Evolutionary conservation across 23 tunicate genomes (phyloP), one percentile per base, ranked within the genome.

Genomic region (Trididemnum nubilum): DNA sequence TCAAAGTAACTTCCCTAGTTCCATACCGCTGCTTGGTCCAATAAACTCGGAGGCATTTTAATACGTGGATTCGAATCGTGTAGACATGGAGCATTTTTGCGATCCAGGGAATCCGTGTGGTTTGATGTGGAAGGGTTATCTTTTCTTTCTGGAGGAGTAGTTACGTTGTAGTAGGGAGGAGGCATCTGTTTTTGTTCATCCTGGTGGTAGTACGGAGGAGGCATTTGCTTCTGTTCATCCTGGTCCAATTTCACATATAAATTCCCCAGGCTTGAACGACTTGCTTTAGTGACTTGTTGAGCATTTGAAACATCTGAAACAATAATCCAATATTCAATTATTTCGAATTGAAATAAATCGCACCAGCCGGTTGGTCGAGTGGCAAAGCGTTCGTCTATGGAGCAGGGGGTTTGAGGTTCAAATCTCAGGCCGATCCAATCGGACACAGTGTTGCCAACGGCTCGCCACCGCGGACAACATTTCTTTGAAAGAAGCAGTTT

Each of bases 1-100:
- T n/a, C n/a, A n/a, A n/a, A n/a, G n/a, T n/a, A n/a, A n/a, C n/a
- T n/a, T n/a, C n/a, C n/a, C n/a, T n/a, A 61, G n/a, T 44, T 44
- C 32, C 86, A 60, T n/a, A 82, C 86, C 1, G 86, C 77, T 0
- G 67, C 39, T 35, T 82, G 78, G 69, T 71, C 64, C 24, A 50
- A 28, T 18, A 82, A 49, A 65, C 81, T 85, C 4, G 88, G 81
- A 19, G 88, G 76, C 18, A 64, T 65, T 28, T 39, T 33, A 19
- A 85, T 65, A 22, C 73, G 35, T 29, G 88, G 77, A 70, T 76
- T 65, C 30, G 88, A 50, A 33, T 85, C 72, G 34, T 85, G 88
- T 28, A 39, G n/a, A 38, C 77, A 76, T 0, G 73, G 88, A 26
- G 82, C 51, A 12, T 54, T 77, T 30, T 51, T 52, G 29, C 5